Evolutionary conservation across 2,113 vertebrate species (phyloP).

Genomic region (Osmerus mordax): DNA sequence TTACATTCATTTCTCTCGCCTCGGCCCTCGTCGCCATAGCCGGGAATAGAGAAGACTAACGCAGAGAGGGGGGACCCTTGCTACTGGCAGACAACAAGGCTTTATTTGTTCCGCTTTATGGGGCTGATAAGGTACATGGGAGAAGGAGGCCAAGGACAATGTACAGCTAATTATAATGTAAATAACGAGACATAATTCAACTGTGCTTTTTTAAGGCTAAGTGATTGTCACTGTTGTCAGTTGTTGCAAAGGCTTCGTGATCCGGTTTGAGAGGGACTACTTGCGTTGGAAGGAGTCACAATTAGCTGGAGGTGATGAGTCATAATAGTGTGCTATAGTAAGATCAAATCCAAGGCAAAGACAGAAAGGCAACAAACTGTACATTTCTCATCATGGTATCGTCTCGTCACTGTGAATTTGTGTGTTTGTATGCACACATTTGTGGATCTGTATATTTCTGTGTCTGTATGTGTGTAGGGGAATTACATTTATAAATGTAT

Average conservation of each 20-base stretch:
- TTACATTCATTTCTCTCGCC: slow-evolving; percentile 39
- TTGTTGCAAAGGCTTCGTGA: neutral
- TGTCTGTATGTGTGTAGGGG: neutral
- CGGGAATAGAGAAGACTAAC: slow-evolving; percentile 27
- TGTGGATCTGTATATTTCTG: neutral
- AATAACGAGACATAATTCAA: neutral
- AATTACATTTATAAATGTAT: neutral
- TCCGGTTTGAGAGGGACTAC: neutral
- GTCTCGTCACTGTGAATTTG: neutral
- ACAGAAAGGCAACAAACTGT: too few relatives aligned
- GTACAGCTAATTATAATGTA: slow-evolving; percentile 14
- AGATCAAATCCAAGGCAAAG: too few relatives aligned
- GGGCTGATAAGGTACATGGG: neutral
- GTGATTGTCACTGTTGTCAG: slow-evolving; percentile 6
- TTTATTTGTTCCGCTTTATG: slow-evolving; percentile 18
- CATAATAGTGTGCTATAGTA: neutral
- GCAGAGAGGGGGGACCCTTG: slow-evolving; percentile 14
- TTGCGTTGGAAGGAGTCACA: neutral
- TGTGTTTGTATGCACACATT: neutral
- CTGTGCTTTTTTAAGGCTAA: slow-evolving; percentile 3
- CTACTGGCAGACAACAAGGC: slow-evolving; percentile 17
- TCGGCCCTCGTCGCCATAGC: slow-evolving; percentile 6
- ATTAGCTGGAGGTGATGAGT: neutral
- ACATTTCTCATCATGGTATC: too few relatives aligned
- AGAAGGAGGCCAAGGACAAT: neutral